Conservation (phyloP, 2,888 invertebrate genomes). For the Synanthedon andrenaeformis region DNA sequence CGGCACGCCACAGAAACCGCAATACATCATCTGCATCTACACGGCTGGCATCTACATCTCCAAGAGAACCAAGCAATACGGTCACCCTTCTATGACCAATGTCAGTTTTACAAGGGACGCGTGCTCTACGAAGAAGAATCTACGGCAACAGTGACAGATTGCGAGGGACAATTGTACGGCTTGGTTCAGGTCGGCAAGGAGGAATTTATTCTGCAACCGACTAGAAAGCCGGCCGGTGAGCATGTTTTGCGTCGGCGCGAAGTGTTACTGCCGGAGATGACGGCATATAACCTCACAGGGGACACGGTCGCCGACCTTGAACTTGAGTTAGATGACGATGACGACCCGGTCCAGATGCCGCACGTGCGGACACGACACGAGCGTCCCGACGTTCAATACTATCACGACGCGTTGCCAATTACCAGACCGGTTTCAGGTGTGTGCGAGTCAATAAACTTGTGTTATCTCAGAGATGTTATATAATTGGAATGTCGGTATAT, state of each 20-base stretch:
- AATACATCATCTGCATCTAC: slow-evolving; percentile 38
- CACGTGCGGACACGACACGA: slow-evolving; percentile 40
- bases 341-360: slow-evolving; percentile 25
- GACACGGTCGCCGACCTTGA: slow-evolving; percentile 56
- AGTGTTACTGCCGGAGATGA: slow-evolving; percentile 40
- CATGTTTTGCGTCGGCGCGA: slow-evolving; percentile 54
- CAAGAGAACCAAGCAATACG: slow-evolving; percentile 53
- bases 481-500: slow-evolving; percentile 4
- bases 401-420: slow-evolving; percentile 37
- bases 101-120: slow-evolving; percentile 51
- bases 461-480: not conserved
- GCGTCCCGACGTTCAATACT: slow-evolving; percentile 37
- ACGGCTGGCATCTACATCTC: slow-evolving; percentile 53
- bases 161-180: slow-evolving; percentile 64
- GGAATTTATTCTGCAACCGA: slow-evolving; percentile 64
- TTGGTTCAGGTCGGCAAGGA: slow-evolving; percentile 53
- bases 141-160: slow-evolving; percentile 64
- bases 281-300: slow-evolving; percentile 49
- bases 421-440: slow-evolving; percentile 56
- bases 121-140: slow-evolving; percentile 49
- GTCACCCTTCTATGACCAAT: slow-evolving; percentile 54
- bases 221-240: slow-evolving; percentile 12
- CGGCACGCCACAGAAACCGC: slow-evolving; percentile 22
- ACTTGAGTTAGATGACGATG: slow-evolving; percentile 48
- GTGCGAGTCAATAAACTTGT: slow-evolving; percentile 12